Evolutionary conservation across 2,797 vertebrate genomes (phyloP).

Genomic region (Microctenopoma stevenorrisi): DNA sequence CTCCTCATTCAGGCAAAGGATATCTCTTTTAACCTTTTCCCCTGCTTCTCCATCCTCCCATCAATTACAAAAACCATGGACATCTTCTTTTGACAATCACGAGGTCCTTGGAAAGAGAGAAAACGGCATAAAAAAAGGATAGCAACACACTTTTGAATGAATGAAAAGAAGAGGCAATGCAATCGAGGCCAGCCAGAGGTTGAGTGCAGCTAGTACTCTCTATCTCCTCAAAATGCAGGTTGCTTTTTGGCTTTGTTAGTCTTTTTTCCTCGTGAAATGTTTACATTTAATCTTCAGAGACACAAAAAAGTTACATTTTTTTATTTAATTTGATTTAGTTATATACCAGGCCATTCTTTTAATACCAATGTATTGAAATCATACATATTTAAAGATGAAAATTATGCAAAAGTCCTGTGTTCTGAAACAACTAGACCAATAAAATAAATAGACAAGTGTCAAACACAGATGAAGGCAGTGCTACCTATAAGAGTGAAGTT

Average conservation of each 20-base stretch:
- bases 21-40: conserved; percentile 79
- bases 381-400: conserved; percentile 67
- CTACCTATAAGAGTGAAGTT: conserved; percentile 81
- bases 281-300: conserved; percentile 38
- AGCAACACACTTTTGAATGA: conserved; percentile 58
- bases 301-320: conserved; percentile 3
- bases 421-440: conserved; percentile 82
- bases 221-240: conserved; percentile 40
- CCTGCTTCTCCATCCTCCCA: conserved; percentile 62
- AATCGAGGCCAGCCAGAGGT: conserved; percentile 49
- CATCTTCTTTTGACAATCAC: conserved; percentile 69
- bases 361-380: conserved; percentile 63
- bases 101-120: conserved; percentile 62
- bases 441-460: conserved; percentile 86
- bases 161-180: conserved; percentile 32
- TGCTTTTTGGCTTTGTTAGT: conserved; percentile 29
- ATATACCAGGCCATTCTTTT: conserved; percentile 56
- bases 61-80: conserved; percentile 65
- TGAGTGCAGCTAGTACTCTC: conserved; percentile 40
- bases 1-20: conserved; percentile 77
- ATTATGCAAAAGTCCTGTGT: conserved; percentile 82
- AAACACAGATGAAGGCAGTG: conserved; percentile 70
- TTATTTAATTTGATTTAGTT: conserved; percentile 48
- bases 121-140: conserved; percentile 49
- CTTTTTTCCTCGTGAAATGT: conserved; percentile 34